These are phyloP conservation scores for Silurus lanzhouensis DNA, from an alignment of 2,797 vertebrate species.

Conservation along the genomic window DNA sequence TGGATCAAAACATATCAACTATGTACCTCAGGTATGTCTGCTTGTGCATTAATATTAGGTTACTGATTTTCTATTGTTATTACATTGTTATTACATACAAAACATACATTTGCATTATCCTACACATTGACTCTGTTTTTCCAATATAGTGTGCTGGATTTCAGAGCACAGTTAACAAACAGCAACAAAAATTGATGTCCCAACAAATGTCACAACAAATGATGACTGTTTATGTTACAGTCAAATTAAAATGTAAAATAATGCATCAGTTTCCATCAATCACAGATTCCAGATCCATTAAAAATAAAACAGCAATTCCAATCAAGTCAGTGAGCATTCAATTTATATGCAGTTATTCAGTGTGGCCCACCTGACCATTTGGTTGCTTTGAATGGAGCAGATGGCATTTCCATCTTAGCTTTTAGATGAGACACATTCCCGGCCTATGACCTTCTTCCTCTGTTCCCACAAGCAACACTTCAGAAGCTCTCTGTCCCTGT, in stretches of 20 bases:
- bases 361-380: slow-evolving; percentile 34
- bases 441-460: slow-evolving; percentile 49
- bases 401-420: slow-evolving; percentile 50
- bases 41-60: neutral
- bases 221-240: slow-evolving; percentile 6
- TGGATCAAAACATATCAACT: neutral
- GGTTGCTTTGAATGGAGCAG: slow-evolving; percentile 39
- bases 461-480: slow-evolving; percentile 37
- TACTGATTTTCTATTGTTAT: neutral
- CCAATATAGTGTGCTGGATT: neutral
- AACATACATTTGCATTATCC: neutral
- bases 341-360: slow-evolving; percentile 44
- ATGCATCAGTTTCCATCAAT: slow-evolving; percentile 21
- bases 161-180: neutral
- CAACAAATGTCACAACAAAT: neutral
- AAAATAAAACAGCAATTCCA: slow-evolving; percentile 21
- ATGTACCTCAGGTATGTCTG: neutral
- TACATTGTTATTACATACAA: neutral
- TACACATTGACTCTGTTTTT: neutral
- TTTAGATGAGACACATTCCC: slow-evolving; percentile 37
- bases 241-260: slow-evolving; percentile 37
- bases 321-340: slow-evolving; percentile 19
- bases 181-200: neutral
- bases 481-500: slow-evolving; percentile 24
- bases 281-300: slow-evolving; percentile 10